Conservation (phyloP, 2,113 vertebrate species). For the Planiliza haematocheilus region DNA sequence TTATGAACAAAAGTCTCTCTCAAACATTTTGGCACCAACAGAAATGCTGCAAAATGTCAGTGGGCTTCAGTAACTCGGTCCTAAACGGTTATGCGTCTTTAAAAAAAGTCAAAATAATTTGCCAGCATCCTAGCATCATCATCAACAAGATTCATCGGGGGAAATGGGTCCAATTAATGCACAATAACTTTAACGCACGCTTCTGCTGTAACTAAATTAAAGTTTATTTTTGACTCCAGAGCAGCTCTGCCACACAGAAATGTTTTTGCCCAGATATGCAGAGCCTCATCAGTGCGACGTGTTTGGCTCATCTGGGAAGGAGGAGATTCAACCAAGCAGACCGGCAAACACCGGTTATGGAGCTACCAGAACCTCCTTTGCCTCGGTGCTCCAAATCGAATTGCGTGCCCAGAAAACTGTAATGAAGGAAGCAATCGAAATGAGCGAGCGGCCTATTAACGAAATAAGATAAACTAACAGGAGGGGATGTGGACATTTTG, state of each 20-base stretch:
- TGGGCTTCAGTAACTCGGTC: too few relatives aligned
- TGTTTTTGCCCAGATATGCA: constrained; percentile 5
- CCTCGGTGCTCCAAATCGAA: too few relatives aligned
- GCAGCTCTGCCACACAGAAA: constrained; percentile 45
- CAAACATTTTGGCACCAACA: too few relatives aligned
- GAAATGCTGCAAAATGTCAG: too few relatives aligned
- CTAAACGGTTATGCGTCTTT: too few relatives aligned
- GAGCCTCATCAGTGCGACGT: too few relatives aligned
- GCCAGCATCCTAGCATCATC: too few relatives aligned
- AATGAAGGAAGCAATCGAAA: constrained; percentile 4
- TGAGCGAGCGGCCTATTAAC: background rate
- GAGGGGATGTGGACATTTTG: constrained; percentile 3
- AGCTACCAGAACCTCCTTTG: background rate
- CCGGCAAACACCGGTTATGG: constrained; percentile 7
- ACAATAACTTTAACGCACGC: background rate
- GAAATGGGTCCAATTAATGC: background rate
- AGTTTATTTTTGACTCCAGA: constrained; percentile 34
- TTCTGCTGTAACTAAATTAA: constrained; percentile 13
- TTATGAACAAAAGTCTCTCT: too few relatives aligned
- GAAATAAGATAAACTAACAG: constrained; percentile 6
- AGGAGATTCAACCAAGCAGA: constrained; percentile 7
- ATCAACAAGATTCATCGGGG: background rate
- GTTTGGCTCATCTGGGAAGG: background rate
- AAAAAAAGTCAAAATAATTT: too few relatives aligned
- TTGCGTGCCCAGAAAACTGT: background rate